Conservation (phyloP, 2,113 vertebrate species). For the Vireo altiloquus region DNA sequence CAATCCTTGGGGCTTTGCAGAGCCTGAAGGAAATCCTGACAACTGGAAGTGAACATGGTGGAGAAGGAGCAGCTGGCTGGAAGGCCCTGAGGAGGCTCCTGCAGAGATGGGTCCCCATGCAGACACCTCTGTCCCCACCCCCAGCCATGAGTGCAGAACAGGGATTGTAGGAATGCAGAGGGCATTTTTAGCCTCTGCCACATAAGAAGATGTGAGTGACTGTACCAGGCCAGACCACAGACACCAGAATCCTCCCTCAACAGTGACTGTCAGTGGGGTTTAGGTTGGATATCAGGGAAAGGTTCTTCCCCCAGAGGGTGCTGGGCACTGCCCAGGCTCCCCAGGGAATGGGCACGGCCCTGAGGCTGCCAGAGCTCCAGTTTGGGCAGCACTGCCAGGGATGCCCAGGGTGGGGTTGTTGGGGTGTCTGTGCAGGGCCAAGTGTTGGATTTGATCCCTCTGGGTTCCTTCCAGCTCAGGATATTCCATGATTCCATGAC, state of each 20-base stretch:
- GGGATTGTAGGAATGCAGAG: neutral
- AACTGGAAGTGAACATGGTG: neutral
- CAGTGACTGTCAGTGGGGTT: accelerated
- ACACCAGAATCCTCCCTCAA: neutral
- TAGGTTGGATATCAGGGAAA: neutral
- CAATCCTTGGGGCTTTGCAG: neutral
- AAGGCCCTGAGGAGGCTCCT: neutral
- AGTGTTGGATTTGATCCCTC: neutral
- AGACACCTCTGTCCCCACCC: neutral
- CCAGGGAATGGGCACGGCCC: neutral
- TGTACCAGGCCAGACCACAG: accelerated
- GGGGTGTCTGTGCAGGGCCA: neutral
- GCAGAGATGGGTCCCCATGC: neutral
- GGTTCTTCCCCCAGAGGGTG: neutral
- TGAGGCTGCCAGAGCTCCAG: neutral
- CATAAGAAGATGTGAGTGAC: accelerated
- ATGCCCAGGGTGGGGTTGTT: neutral
- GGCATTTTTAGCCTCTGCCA: neutral
- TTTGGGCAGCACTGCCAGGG: accelerated
- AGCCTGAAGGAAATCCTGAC: neutral
- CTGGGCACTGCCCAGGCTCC: neutral
- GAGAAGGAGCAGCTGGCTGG: neutral
- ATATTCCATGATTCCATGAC: neutral
- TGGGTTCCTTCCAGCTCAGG: neutral
- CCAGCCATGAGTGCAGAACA: accelerated